Percentiles rank a stretch among this genome's conserved stretches.
Evolutionary conservation across 2,888 invertebrate species (phyloP).

Genomic region (Amphipoea oculea): DNA sequence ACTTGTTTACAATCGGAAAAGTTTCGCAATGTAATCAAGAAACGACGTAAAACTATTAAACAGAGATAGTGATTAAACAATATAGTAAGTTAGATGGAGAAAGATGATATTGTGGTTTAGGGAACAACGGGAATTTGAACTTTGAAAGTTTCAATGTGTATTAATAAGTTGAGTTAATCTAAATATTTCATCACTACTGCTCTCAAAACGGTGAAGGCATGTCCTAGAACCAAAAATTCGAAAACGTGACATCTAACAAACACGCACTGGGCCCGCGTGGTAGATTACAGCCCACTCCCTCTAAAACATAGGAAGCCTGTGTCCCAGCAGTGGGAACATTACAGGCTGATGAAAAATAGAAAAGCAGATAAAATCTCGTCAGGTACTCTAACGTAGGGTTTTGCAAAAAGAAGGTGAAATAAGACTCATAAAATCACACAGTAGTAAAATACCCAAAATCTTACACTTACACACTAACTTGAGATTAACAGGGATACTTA

Average conservation of each 20-base stretch:
- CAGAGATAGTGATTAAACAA: constrained; percentile 29
- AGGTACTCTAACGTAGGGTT: not conserved
- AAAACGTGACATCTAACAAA: too few relatives aligned
- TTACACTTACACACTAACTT: not conserved
- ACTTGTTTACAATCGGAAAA: constrained; percentile 31
- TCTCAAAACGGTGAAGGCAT: too few relatives aligned
- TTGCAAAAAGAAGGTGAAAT: not conserved
- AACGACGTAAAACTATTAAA: constrained; percentile 37
- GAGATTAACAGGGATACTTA: not conserved
- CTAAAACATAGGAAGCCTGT: too few relatives aligned
- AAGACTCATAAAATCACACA: not conserved
- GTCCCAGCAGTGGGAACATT: too few relatives aligned
- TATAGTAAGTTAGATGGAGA: constrained; percentile 26
- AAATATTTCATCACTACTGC: too few relatives aligned
- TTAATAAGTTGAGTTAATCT: not conserved
- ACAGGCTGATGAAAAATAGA: too few relatives aligned
- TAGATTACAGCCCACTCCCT: too few relatives aligned
- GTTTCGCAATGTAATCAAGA: constrained; percentile 34
- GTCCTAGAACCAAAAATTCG: too few relatives aligned
- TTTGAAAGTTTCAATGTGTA: not conserved
- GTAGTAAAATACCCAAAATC: not conserved
- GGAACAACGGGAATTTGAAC: not conserved
- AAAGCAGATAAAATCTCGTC: not conserved
- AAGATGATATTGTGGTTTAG: not conserved
- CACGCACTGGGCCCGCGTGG: too few relatives aligned